Percentiles rank a stretch among this genome's conserved stretches.
These are phyloP conservation scores for Drosophila paranaensis DNA, from an alignment of 2,888 invertebrate species.

Conservation along the genomic window DNA sequence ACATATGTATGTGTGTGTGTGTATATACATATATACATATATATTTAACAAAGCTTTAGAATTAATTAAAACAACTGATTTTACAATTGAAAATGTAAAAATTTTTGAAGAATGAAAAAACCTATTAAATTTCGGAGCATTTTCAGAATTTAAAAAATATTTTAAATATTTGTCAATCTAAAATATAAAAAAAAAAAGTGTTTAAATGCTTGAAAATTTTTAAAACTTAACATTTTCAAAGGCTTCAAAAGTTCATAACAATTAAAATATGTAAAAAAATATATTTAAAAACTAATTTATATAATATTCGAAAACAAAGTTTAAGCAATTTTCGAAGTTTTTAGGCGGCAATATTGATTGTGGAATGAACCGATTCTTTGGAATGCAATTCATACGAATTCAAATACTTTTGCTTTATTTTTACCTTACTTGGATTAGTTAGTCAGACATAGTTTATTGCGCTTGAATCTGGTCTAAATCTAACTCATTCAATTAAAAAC, in stretches of 20 bases:
- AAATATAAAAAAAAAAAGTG: background rate
- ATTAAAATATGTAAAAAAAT: background rate
- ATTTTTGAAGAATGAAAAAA: too few relatives aligned
- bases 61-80: background rate
- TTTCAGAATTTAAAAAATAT: background rate
- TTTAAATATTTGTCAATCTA: background rate
- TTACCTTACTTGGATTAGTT: background rate
- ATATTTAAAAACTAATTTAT: too few relatives aligned
- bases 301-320: too few relatives aligned
- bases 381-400: too few relatives aligned
- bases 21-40: too few relatives aligned
- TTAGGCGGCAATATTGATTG: background rate
- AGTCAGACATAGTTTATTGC: background rate
- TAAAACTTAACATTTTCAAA: background rate
- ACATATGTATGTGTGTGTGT: too few relatives aligned
- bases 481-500: too few relatives aligned
- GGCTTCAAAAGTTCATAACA: too few relatives aligned
- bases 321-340: background rate
- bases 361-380: too few relatives aligned
- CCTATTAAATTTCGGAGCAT: too few relatives aligned
- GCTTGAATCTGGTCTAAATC: background rate
- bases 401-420: background rate
- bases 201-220: background rate
- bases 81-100: background rate
- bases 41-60: too few relatives aligned